Conservation (phyloP, 2,888 invertebrate species). For the Heteropelma amictum region DNA sequence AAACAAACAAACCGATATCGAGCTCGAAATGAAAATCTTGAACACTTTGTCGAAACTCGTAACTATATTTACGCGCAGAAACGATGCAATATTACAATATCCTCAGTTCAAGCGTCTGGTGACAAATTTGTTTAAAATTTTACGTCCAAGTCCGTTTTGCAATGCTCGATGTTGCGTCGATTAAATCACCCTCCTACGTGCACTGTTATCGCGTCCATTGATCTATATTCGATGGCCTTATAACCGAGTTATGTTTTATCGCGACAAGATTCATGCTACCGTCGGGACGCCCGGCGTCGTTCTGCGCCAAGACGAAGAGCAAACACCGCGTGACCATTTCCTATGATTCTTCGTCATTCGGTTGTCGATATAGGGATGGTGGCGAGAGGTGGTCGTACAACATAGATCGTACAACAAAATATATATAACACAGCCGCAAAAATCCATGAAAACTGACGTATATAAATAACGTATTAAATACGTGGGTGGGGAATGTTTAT, state of each 20-base stretch:
- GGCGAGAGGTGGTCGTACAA: constrained; percentile 13
- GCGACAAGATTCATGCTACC: constrained; percentile 62
- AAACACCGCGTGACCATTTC: constrained; percentile 46
- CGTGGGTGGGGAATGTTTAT: neutral
- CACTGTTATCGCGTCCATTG: constrained; percentile 30
- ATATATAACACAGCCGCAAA: neutral
- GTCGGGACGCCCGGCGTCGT: constrained; percentile 64
- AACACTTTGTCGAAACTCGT: too few relatives aligned
- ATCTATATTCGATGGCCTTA: constrained; percentile 15
- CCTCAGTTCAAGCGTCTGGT: too few relatives aligned
- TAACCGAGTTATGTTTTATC: constrained; percentile 30
- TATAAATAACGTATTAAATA: neutral
- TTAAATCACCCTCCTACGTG: constrained; percentile 37
- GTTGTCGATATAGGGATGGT: constrained; percentile 14
- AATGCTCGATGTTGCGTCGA: too few relatives aligned
- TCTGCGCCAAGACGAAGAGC: constrained; percentile 59
- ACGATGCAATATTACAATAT: too few relatives aligned
- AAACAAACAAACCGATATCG: too few relatives aligned
- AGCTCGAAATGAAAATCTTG: too few relatives aligned
- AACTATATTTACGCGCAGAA: too few relatives aligned
- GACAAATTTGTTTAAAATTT: too few relatives aligned
- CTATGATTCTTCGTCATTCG: constrained; percentile 47
- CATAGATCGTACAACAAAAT: neutral
- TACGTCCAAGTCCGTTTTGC: too few relatives aligned
- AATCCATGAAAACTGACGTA: neutral